Percentiles rank a stretch among this genome's conserved stretches.
These are phyloP conservation scores for Caenorhabditis remanei DNA, from an alignment of 1,140 invertebrate genomes.

Conservation along the genomic window DNA sequence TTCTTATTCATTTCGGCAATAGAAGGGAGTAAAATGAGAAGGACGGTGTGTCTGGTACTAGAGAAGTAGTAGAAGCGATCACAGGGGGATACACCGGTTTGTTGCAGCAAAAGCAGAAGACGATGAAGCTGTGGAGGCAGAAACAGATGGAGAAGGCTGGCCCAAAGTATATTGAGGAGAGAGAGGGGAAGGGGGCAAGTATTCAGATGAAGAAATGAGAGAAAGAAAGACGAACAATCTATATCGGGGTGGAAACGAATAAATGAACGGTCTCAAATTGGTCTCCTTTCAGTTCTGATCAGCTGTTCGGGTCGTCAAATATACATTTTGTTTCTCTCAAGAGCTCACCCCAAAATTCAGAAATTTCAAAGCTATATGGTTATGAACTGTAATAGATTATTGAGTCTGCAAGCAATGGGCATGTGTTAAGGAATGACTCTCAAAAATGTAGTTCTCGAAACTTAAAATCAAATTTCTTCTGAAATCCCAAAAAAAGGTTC, in stretches of 20 bases:
- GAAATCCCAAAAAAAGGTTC: too few relatives aligned
- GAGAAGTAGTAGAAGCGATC: constrained; percentile 56
- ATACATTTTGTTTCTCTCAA: too few relatives aligned
- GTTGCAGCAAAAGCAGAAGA: constrained; percentile 51
- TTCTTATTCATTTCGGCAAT: constrained; percentile 42
- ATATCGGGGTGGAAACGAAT: constrained; percentile 16
- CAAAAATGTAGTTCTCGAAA: too few relatives aligned
- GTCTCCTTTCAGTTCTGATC: constrained; percentile 9
- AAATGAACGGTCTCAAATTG: neutral
- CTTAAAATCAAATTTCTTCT: too few relatives aligned
- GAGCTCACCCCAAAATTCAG: too few relatives aligned
- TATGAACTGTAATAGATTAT: too few relatives aligned
- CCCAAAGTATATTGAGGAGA: constrained; percentile 39
- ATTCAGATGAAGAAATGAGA: constrained; percentile 40
- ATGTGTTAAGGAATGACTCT: too few relatives aligned
- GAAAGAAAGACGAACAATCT: constrained; percentile 46
- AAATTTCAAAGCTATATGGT: too few relatives aligned
- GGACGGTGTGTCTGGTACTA: constrained; percentile 49
- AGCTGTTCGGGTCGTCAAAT: constrained; percentile 2
- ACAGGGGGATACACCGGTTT: constrained; percentile 51
- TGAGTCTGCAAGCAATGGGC: too few relatives aligned
- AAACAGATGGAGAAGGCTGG: constrained; percentile 28
- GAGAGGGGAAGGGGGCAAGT: constrained; percentile 13
- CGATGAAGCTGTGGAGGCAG: neutral
- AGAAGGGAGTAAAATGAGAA: constrained; percentile 23